Conservation (phyloP, 2,888 invertebrate genomes). For the Caenorhabditis uteleia region DNA sequence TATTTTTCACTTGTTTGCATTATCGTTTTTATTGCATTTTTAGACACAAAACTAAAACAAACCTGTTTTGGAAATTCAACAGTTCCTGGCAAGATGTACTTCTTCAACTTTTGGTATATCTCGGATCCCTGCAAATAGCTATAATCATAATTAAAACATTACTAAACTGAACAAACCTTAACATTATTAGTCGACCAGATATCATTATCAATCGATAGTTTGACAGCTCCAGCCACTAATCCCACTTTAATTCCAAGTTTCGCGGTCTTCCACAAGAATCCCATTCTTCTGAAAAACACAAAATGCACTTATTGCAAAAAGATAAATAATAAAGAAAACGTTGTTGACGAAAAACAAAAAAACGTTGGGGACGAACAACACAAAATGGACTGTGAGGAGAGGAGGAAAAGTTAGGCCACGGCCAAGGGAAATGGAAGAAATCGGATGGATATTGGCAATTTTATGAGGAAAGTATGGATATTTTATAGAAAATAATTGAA, state of each 20-base stretch:
- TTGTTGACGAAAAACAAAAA: no score
- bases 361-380: no score
- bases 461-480: no score
- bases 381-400: no score
- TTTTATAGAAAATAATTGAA: no score
- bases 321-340: background rate
- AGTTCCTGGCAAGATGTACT: slow-evolving; percentile 65
- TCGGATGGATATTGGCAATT: no score
- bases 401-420: background rate
- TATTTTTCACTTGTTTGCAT: no score
- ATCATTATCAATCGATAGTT: slow-evolving; percentile 63
- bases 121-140: slow-evolving; percentile 58
- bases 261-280: slow-evolving; percentile 39
- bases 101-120: slow-evolving; percentile 58
- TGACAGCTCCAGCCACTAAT: slow-evolving; percentile 62
- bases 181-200: slow-evolving; percentile 63
- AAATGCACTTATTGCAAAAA: background rate
- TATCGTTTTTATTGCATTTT: no score
- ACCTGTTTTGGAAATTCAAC: slow-evolving; percentile 64
- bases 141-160: slow-evolving; percentile 4
- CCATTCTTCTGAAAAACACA: slow-evolving; percentile 11
- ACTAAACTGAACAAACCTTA: slow-evolving; percentile 26
- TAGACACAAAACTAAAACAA: background rate
- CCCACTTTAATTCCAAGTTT: slow-evolving; percentile 58
- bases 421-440: background rate